Evolutionary conservation across 2,797 vertebrate species (phyloP), one percentile per base, ranked within the genome.

Genomic region (Hafferia zeledoni): DNA sequence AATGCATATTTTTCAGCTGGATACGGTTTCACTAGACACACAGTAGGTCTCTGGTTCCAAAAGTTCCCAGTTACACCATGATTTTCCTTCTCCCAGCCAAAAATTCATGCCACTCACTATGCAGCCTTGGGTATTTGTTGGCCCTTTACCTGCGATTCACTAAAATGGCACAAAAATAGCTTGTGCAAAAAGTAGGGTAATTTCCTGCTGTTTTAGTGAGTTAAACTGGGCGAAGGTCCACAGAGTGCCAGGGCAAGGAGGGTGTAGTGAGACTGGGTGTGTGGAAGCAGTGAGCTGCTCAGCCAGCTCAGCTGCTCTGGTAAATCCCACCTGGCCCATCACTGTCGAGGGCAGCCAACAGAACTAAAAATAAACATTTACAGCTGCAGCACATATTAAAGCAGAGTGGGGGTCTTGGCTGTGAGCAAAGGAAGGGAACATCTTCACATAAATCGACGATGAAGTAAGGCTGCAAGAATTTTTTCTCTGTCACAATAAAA

Each of bases 301-400:
- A 22, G 35, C 25, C 35, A 64, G 17, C 87, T 69, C 39, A 70
- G 23, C 46, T 3, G 1, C 13, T 53, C 61, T 31, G 57, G 53
- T 28, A 70, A 79, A 83, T 49, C 30, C 53, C 53, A 30, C 67
- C 43, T 68, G 71, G 82, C 28, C 23, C 74, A 84, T 81, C 69
- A 11, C 31, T 27, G 31, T 44, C 0, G 2, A 74, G 50, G 39
- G n/a, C 44, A 77, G 19, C 60, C 46, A 43, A 31, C 24, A 78
- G 84, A 78, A 75, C 43, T 74, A 70, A 91, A 79, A 83, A 28
- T 46, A 74, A 82, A 44, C 47, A 39, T 60, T 39, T 60, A 50
- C 75, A 76, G 61, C 81, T 79, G 57, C 49, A 71, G 43, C 37
- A 39, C 0, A 0, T 57, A n/a, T 14, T 37, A 56, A 71, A 72